Evolutionary conservation across 1,140 invertebrate genomes (phyloP).

Genomic region (Sinonovacula constricta): DNA sequence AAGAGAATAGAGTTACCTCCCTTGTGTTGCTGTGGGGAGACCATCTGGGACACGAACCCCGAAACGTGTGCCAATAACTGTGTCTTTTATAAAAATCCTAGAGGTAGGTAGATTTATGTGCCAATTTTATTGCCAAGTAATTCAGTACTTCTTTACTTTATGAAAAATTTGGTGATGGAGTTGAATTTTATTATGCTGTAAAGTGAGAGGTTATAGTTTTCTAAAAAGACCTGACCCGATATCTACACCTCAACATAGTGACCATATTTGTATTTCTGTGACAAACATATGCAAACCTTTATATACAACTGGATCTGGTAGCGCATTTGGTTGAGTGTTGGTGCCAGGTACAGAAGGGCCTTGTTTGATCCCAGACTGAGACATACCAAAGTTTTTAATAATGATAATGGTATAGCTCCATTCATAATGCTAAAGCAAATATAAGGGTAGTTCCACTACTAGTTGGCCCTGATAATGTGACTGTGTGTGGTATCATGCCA

Average conservation of each 20-base stretch:
- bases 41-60: slow-evolving; percentile 76
- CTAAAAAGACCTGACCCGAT: neutral
- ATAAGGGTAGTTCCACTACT: no score
- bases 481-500: no score
- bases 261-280: no score
- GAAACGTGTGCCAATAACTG: slow-evolving; percentile 78
- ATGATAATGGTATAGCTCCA: no score
- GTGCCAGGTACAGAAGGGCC: no score
- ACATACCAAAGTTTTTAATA: no score
- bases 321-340: no score
- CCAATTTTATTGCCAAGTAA: neutral
- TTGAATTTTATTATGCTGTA: neutral
- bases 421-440: no score
- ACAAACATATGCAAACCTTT: no score
- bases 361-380: no score
- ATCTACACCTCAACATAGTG: neutral
- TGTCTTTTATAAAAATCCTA: slow-evolving; percentile 76
- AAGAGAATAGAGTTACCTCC: slow-evolving; percentile 68
- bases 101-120: slow-evolving; percentile 59
- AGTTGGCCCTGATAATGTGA: no score
- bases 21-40: slow-evolving; percentile 74
- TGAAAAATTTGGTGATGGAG: neutral
- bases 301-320: no score
- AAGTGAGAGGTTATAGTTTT: neutral
- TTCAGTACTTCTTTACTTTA: neutral